phyloP scores from a whole-genome alignment of 1,140 invertebrate species.

The Aporrectodea caliginosa region DNA sequence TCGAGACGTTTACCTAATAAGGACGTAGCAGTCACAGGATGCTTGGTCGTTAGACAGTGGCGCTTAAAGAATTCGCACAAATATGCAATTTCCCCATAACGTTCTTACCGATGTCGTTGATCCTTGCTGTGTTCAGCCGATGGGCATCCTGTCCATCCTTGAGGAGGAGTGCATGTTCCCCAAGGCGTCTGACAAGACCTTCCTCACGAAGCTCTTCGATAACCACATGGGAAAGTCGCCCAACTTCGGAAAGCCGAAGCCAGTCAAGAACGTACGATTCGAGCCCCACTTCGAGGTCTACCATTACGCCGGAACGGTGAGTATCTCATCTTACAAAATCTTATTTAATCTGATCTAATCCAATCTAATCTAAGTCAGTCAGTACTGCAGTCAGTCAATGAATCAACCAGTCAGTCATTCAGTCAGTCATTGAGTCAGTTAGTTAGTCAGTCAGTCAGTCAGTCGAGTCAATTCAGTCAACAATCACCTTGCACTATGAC shows the following conservation, averaged over 20 bases:
- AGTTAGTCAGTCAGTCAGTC: too few relatives aligned
- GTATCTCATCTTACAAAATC: too few relatives aligned
- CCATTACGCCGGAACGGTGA: constrained; percentile 96
- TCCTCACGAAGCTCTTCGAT: constrained; percentile 93
- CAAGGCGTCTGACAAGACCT: constrained; percentile 96
- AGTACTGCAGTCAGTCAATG: too few relatives aligned
- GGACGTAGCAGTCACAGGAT: too few relatives aligned
- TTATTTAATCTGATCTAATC: constrained; percentile 30
- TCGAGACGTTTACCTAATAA: too few relatives aligned
- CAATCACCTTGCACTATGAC: too few relatives aligned
- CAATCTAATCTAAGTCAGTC: not conserved
- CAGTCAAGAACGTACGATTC: constrained; percentile 88
- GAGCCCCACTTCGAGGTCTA: constrained; percentile 96
- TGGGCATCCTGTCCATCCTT: constrained; percentile 99
- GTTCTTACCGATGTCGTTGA: not conserved
- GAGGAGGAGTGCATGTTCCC: constrained; percentile 99
- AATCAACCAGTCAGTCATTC: too few relatives aligned
- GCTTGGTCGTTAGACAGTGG: not conserved
- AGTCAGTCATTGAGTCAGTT: too few relatives aligned
- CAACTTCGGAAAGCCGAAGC: constrained; percentile 94
- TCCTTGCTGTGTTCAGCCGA: constrained; percentile 67
- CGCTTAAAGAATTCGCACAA: too few relatives aligned
- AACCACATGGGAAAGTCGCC: constrained; percentile 98
- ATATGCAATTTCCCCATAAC: too few relatives aligned
- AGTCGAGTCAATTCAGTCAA: too few relatives aligned